Evolutionary conservation across 2,888 invertebrate species (phyloP).

Genomic region (Polymixis lichenea): DNA sequence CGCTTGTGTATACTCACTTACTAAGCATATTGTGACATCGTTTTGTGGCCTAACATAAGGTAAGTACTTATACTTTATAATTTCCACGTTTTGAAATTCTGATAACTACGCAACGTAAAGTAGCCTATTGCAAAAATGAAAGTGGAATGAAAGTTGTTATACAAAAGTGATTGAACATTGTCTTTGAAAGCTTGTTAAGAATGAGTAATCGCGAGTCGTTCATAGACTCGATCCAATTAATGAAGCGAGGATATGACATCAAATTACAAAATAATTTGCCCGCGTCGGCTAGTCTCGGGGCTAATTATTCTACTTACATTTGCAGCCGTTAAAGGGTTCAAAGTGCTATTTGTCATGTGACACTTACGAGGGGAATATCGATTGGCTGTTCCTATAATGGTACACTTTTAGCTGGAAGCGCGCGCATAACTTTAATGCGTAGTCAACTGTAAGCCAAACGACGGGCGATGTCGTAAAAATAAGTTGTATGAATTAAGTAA

Average conservation of each 20-base stretch:
- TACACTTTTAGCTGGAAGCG: constrained; percentile 56
- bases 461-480: constrained; percentile 73
- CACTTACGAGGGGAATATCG: constrained; percentile 79
- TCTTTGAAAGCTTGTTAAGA: constrained; percentile 61
- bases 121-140: constrained; percentile 48
- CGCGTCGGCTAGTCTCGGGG: constrained; percentile 65
- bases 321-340: constrained; percentile 70
- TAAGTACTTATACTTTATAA: constrained; percentile 51
- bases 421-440: constrained; percentile 58
- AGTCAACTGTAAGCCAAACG: constrained; percentile 61
- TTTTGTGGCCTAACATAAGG: constrained; percentile 48
- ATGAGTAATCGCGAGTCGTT: constrained; percentile 66
- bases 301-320: constrained; percentile 74
- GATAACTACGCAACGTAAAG: constrained; percentile 39
- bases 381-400: constrained; percentile 70
- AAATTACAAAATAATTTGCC: constrained; percentile 83
- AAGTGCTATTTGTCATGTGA: constrained; percentile 77
- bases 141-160: constrained; percentile 46
- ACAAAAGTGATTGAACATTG: constrained; percentile 31
- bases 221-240: constrained; percentile 64
- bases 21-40: constrained; percentile 53
- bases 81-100: constrained; percentile 55
- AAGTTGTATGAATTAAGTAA: constrained; percentile 83
- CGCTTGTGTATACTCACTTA: constrained; percentile 37
- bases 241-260: constrained; percentile 75